These are phyloP conservation scores for Galaxea fascicularis DNA, from an alignment of 92 coral and sea anemone genomes.

Conservation along the genomic window DNA sequence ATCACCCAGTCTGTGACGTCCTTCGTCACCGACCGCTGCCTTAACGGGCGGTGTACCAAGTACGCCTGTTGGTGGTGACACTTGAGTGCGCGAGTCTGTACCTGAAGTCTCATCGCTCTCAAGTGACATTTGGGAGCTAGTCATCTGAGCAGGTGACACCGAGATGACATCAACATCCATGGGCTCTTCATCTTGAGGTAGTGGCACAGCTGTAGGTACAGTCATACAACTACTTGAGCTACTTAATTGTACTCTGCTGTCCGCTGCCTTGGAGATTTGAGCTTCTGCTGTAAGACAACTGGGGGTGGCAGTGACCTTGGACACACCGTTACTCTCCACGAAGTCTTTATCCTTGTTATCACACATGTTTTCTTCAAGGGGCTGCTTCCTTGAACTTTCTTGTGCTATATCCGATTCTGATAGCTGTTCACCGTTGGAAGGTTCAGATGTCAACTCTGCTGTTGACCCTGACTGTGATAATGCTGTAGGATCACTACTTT, in stretches of 20 bases:
- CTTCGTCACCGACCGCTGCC: not conserved
- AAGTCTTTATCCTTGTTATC: not conserved
- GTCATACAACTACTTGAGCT: not conserved
- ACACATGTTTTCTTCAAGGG: not conserved
- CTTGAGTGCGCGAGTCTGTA: not conserved
- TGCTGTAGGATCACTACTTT: not conserved
- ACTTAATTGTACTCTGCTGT: not conserved
- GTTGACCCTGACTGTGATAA: not conserved
- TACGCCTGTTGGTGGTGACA: not conserved
- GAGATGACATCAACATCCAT: conserved; percentile 31
- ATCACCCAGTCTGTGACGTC: too few relatives aligned
- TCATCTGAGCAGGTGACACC: not conserved
- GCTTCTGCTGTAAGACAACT: not conserved
- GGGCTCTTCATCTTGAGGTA: conserved; percentile 1
- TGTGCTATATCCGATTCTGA: not conserved
- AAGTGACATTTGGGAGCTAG: not conserved
- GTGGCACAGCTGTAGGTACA: not conserved
- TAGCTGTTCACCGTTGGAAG: not conserved
- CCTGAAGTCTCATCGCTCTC: not conserved
- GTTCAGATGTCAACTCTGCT: not conserved
- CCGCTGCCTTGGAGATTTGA: not conserved
- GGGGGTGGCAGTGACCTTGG: not conserved
- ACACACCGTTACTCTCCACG: not conserved
- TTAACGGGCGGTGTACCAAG: not conserved
- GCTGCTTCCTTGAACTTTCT: not conserved